Evolutionary conservation across 2,113 vertebrate species (phyloP).

Genomic region (Hyperopisus bebe): DNA sequence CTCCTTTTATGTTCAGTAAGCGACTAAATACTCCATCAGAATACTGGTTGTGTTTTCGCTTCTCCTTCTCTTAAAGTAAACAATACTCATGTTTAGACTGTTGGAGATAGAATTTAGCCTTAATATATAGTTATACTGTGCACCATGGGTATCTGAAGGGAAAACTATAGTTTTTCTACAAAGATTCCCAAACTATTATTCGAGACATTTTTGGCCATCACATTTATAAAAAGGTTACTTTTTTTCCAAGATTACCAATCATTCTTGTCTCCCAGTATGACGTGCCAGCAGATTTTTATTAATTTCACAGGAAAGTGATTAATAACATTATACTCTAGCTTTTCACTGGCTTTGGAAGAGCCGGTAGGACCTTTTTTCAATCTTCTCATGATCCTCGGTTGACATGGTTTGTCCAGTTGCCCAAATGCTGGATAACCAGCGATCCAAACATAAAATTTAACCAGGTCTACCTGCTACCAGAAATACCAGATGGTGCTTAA

Average conservation of each 20-base stretch:
- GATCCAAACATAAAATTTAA: not conserved
- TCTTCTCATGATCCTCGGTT: not conserved
- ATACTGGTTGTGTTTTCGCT: not conserved
- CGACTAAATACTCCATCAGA: not conserved
- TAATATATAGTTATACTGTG: not conserved
- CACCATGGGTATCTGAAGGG: not conserved
- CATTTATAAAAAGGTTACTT: not conserved
- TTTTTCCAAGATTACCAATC: not conserved
- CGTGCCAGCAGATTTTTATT: not conserved
- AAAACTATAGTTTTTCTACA: not conserved
- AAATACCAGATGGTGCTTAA: not conserved
- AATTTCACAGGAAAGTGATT: not conserved
- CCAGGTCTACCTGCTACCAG: not conserved
- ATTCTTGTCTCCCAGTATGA: not conserved
- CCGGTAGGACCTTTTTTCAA: not conserved
- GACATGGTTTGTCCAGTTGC: not conserved
- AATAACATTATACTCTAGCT: not conserved
- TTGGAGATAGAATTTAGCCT: not conserved
- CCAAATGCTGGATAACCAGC: not conserved
- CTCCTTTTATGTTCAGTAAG: not conserved
- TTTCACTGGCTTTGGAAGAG: not conserved
- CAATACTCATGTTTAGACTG: not conserved
- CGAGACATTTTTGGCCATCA: not conserved
- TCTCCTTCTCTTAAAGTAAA: not conserved
- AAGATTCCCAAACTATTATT: not conserved